These are phyloP conservation scores for Sminthurides bifidus DNA, from an alignment of 1,140 invertebrate genomes.

Conservation along the genomic window DNA sequence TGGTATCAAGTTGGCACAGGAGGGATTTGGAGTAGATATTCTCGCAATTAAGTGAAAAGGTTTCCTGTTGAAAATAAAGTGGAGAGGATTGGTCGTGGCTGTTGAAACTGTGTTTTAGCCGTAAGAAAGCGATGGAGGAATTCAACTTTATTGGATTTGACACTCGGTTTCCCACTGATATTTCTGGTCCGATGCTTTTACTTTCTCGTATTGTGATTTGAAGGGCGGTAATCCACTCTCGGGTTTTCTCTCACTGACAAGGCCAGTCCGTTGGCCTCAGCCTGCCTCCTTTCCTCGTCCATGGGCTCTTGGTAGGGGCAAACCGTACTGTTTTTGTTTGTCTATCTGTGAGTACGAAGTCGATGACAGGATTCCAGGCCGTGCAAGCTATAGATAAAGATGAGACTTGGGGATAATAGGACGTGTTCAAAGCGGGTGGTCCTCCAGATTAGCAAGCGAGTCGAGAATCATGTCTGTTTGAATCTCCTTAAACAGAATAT, in stretches of 20 bases:
- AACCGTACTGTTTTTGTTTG: too few relatives aligned
- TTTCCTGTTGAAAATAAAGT: conserved; percentile 2
- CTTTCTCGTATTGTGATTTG: conserved; percentile 7
- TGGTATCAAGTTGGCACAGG: neutral
- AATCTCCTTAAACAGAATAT: too few relatives aligned
- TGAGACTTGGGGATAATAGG: conserved; percentile 7
- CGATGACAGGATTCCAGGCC: neutral
- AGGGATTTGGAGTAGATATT: too few relatives aligned
- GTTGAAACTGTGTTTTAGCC: too few relatives aligned
- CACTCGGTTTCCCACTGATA: conserved; percentile 26
- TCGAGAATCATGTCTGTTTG: too few relatives aligned
- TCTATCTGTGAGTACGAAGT: too few relatives aligned
- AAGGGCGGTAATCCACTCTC: too few relatives aligned
- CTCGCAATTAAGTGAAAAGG: neutral
- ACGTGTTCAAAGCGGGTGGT: conserved; percentile 8
- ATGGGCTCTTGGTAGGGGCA: too few relatives aligned
- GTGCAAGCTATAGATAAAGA: conserved; percentile 12
- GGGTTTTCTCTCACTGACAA: too few relatives aligned
- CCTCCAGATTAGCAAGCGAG: conserved; percentile 5
- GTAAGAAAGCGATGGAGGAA: neutral
- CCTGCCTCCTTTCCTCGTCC: too few relatives aligned
- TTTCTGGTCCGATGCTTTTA: conserved; percentile 21
- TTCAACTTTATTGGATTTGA: conserved; percentile 30
- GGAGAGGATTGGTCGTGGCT: too few relatives aligned
- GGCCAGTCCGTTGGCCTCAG: too few relatives aligned